Evolutionary conservation across 2,888 invertebrate genomes (phyloP), one percentile per base, ranked within the genome.

Genomic region (Apamea anceps): DNA sequence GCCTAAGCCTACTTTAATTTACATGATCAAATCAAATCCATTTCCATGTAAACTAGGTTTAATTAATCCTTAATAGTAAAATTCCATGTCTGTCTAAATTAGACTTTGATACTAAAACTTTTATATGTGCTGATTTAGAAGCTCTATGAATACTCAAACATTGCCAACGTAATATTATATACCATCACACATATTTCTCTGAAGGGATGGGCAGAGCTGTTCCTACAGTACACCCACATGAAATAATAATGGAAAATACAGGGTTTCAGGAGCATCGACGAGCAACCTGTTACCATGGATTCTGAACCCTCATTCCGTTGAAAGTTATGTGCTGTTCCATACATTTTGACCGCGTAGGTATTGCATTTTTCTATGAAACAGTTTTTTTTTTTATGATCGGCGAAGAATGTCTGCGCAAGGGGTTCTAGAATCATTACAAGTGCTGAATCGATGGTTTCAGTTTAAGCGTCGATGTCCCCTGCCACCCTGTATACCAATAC

Each of bases 41-140:
- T 80, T 80, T 62, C 54, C 42, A 82, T 82, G 18, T 68, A n/a
- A n/a, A n/a, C n/a, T n/a, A 82, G 67, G 51, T 32, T 42, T 37
- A 42, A 32, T 54, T 28, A 18, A 42, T 72, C 57, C 2, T 25
- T 21, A 68, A 42, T 18, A 32, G n/a, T 80, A 37, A 54, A 57
- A 45, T 48, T 28, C 65, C n/a, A 25, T 72, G 18, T 37, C 21
- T 45, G 25, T 63, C 21, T 12, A 7, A 71, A 79, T 57, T 15
- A 28, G 3, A 13, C 21, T 77, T 45, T 45, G 45, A 54, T 77
- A 42, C n/a, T 18, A 45, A 57, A 57, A 25, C 57, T 25, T 57
- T 25, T n/a, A n/a, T 12, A 57, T 12, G 0, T 25, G 8, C 0
- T 57, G 57, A 57, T 25, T 10, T 25, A 21, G 25, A 57, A 57